A percentile compares a stretch with the other conserved stretches of the same genome.
These are phyloP conservation scores for Folsomia manolachei DNA, from an alignment of 2,888 invertebrate genomes.

Conservation along the genomic window DNA sequence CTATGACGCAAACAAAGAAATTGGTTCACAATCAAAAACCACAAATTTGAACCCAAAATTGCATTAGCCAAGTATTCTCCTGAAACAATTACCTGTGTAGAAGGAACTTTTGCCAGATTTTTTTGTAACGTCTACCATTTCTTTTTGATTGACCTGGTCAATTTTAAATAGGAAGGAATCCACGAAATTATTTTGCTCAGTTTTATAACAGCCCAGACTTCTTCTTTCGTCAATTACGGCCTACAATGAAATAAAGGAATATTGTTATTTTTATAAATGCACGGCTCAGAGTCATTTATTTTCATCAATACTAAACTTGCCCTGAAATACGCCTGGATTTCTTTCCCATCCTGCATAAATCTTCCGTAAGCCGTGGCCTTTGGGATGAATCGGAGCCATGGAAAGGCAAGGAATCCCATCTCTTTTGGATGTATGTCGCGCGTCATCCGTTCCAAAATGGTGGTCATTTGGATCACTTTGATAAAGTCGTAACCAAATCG, in stretches of 20 bases:
- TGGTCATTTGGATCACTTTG: slow-evolving; percentile 31
- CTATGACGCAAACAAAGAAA: no score
- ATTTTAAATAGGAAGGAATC: slow-evolving; percentile 42
- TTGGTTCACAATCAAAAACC: no score
- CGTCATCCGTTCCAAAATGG: slow-evolving; percentile 34
- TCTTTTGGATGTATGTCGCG: slow-evolving; percentile 32
- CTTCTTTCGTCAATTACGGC: no score
- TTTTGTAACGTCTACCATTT: no score
- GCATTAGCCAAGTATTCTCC: neutral
- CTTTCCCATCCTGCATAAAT: slow-evolving; percentile 24
- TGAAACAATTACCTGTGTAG: slow-evolving; percentile 41
- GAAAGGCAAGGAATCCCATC: slow-evolving; percentile 36
- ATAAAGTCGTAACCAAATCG: slow-evolving; percentile 34
- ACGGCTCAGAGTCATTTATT: no score
- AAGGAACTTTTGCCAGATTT: slow-evolving; percentile 31
- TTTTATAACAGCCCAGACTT: slow-evolving; percentile 26
- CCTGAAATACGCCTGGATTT: slow-evolving; percentile 35
- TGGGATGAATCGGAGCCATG: slow-evolving; percentile 40
- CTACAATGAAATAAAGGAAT: no score
- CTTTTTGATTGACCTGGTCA: slow-evolving; percentile 29
- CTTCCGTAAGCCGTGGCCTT: slow-evolving; percentile 21
- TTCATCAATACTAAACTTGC: no score
- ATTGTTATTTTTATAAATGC: no score
- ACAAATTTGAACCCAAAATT: neutral
- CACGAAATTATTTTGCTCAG: slow-evolving; percentile 39